phyloP scores from a whole-genome alignment of 2,888 invertebrate species.

The Polyommatus icarus region DNA sequence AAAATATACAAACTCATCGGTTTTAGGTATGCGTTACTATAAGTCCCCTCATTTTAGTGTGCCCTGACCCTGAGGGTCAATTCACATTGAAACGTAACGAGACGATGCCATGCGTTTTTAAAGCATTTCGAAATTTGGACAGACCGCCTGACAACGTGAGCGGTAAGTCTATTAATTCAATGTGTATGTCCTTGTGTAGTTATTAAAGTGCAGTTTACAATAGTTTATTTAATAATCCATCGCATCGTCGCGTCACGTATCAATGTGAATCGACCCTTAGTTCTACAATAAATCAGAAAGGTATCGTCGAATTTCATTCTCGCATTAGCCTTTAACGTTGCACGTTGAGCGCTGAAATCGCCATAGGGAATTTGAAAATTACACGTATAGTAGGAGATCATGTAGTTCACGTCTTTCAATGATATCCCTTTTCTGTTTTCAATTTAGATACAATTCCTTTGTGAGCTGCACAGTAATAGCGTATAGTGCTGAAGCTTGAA shows the following conservation, averaged over 20 bases:
- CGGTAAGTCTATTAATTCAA: too few relatives aligned
- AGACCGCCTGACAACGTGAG: too few relatives aligned
- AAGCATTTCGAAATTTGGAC: too few relatives aligned
- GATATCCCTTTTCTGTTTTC: constrained; percentile 32
- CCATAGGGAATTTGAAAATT: constrained; percentile 26
- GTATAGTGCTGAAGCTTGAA: constrained; percentile 25
- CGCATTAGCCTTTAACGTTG: neutral
- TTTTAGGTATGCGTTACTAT: neutral
- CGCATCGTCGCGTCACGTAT: neutral
- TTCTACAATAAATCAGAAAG: neutral
- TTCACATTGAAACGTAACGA: too few relatives aligned
- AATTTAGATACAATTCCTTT: constrained; percentile 34
- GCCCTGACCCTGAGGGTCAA: too few relatives aligned
- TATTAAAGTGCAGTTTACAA: too few relatives aligned
- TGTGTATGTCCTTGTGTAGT: too few relatives aligned
- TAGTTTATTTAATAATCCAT: too few relatives aligned
- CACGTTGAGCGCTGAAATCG: neutral
- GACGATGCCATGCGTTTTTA: too few relatives aligned
- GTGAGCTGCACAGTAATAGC: constrained; percentile 28
- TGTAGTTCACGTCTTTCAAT: constrained; percentile 30
- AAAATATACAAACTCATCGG: neutral
- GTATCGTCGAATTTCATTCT: neutral
- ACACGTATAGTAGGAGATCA: constrained; percentile 23
- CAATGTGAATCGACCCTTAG: neutral
- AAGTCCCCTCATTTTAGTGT: too few relatives aligned